Base-by-base conservation (phyloP, 1,140 invertebrate genomes). In the Varroa destructor region DNA sequence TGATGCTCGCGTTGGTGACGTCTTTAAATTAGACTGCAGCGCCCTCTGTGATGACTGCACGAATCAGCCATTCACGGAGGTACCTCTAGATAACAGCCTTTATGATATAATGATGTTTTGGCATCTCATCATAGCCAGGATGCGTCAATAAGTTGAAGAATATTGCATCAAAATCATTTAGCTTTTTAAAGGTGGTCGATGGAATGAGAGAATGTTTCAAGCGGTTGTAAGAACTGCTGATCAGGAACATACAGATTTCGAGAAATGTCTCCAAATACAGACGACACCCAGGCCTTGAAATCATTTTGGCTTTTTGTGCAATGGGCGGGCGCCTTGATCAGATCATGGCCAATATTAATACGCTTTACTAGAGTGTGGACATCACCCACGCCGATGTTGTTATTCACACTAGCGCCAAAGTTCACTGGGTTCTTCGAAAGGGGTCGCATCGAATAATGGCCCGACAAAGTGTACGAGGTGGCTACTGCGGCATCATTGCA, bases 221-320 rank as follows among this genome's bases (percentile, higher is more conserved):
- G 25, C 25, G 25, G 71, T 77, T 36, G 79, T 88, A 2, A 75
- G 82, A 57, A 90, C 88, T 36, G 83, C 84, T 36, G 84, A 90
- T 79, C 88, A 89, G 78, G 78, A 86, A 77, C 78, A 85, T 71
- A 90, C 88, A 40, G 89, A 91, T 80, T 90, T 87, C 76, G 87
- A 86, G 0, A 91, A 90, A 81, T 84, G 86, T 8, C 76, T 88
- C 25, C 77, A 80, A 8, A 81, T 77, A 83, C 81, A 71, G 76
- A 86, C 85, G 73, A 43, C 43, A 51, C 51, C 55, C 51, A 46
- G 12, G 2, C 46, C 51, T 88, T 54, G 79, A 84, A 56, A 79
- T 80, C 75, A 80, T 88, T n/a, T 81, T 87, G 72, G 84, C 84
- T 1, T 76, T 89, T 25, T 82, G 79, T 51, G 87, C 88, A 74